These are phyloP conservation scores for Serinus canaria DNA, from an alignment of 2,113 vertebrate species.

Conservation along the genomic window DNA sequence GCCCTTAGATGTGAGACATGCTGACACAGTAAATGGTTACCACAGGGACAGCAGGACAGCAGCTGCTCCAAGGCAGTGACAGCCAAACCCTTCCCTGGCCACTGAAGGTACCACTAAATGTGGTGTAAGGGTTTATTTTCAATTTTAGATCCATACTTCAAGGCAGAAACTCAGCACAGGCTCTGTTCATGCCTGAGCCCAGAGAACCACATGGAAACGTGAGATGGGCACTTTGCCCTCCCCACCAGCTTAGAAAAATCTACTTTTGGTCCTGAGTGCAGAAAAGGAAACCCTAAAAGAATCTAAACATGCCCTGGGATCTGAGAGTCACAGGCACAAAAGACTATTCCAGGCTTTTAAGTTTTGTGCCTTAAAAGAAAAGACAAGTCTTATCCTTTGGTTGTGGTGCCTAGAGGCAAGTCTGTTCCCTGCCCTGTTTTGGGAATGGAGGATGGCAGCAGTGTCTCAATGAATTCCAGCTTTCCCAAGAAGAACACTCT, in stretches of 20 bases:
- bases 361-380: neutral
- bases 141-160: neutral
- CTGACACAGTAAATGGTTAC: neutral
- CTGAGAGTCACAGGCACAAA: neutral
- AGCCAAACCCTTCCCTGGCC: neutral
- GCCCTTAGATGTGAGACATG: neutral
- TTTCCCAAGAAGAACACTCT: neutral
- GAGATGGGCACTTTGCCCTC: neutral
- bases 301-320: neutral
- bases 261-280: neutral
- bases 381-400: neutral
- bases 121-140: neutral
- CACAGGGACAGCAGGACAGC: neutral
- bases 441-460: neutral
- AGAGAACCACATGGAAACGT: neutral
- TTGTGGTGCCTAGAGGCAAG: neutral
- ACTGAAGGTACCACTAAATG: neutral
- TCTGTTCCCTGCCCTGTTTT: neutral
- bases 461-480: neutral
- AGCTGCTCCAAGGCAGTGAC: neutral
- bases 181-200: neutral
- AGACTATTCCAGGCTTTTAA: neutral
- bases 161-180: neutral
- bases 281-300: neutral
- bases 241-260: neutral